phyloP scores from a whole-genome alignment of 2,888 invertebrate species.

The Empis livida region DNA sequence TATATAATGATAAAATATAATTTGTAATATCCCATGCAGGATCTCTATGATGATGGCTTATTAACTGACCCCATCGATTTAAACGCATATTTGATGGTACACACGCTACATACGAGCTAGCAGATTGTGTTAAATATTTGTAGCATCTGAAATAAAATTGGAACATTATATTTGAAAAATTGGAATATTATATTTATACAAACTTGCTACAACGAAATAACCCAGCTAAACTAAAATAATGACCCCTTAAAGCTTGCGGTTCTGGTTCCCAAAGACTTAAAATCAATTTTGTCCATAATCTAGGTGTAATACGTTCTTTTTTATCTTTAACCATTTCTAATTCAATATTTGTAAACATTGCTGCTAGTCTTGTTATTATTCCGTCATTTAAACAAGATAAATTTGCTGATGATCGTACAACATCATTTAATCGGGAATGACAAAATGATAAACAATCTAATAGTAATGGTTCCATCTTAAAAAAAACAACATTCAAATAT shows the following conservation, averaged over 20 bases:
- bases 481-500: slow-evolving; percentile 3
- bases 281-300: slow-evolving; percentile 72
- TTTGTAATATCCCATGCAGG: slow-evolving; percentile 67
- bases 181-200: too few species aligned
- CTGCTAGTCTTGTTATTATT: slow-evolving; percentile 58
- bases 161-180: background rate
- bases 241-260: slow-evolving; percentile 63
- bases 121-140: slow-evolving; percentile 55
- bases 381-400: slow-evolving; percentile 78
- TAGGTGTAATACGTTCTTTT: slow-evolving; percentile 77
- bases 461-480: slow-evolving; percentile 77
- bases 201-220: slow-evolving; percentile 55
- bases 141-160: slow-evolving; percentile 44
- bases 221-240: slow-evolving; percentile 66
- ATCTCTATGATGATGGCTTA: slow-evolving; percentile 61
- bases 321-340: slow-evolving; percentile 74
- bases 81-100: slow-evolving; percentile 56
- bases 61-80: slow-evolving; percentile 57
- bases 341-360: slow-evolving; percentile 78
- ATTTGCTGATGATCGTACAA: slow-evolving; percentile 74
- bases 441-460: slow-evolving; percentile 78
- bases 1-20: slow-evolving; percentile 61
- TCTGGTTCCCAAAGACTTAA: slow-evolving; percentile 60
- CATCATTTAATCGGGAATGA: slow-evolving; percentile 74
- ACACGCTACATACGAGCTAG: slow-evolving; percentile 60